These are phyloP conservation scores for Hyperoplus immaculatus DNA, from an alignment of 2,797 vertebrate species.

Conservation along the genomic window DNA sequence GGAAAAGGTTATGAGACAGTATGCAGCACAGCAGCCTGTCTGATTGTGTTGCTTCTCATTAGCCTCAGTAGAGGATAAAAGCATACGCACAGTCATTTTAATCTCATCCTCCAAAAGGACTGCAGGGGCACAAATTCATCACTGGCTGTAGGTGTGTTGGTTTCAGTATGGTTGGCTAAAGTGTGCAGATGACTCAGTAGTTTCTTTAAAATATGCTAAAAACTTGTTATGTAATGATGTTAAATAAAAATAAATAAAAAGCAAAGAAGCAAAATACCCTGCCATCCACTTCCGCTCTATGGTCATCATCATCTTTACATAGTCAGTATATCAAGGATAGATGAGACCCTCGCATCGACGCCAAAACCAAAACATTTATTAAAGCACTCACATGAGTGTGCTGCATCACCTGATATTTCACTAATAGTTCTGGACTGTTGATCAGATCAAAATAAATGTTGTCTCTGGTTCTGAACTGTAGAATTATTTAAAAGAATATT, in stretches of 20 bases:
- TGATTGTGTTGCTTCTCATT: conserved; percentile 34
- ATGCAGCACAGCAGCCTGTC: conserved; percentile 21
- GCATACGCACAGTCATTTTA: conserved; percentile 7
- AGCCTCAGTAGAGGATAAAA: conserved; percentile 17
- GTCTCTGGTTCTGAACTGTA: too few relatives aligned
- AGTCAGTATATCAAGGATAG: neutral
- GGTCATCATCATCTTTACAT: neutral
- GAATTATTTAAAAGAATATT: neutral
- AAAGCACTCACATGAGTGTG: conserved; percentile 20
- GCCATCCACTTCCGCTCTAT: neutral
- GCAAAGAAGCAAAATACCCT: conserved; percentile 4
- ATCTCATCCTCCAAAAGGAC: conserved; percentile 14
- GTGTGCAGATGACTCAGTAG: neutral
- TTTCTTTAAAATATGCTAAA: neutral
- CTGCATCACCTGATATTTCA: conserved; percentile 29
- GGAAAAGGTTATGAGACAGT: conserved; percentile 46
- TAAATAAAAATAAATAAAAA: neutral
- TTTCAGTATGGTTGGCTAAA: neutral
- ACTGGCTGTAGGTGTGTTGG: neutral
- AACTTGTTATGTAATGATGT: neutral
- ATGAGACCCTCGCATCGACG: neutral
- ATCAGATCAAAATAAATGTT: neutral
- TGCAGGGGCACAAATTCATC: conserved; percentile 4
- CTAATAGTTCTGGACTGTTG: neutral
- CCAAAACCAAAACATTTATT: conserved; percentile 35